phyloP scores from a whole-genome alignment of 2,113 vertebrate species.

The Dendropsophus ebraccatus region DNA sequence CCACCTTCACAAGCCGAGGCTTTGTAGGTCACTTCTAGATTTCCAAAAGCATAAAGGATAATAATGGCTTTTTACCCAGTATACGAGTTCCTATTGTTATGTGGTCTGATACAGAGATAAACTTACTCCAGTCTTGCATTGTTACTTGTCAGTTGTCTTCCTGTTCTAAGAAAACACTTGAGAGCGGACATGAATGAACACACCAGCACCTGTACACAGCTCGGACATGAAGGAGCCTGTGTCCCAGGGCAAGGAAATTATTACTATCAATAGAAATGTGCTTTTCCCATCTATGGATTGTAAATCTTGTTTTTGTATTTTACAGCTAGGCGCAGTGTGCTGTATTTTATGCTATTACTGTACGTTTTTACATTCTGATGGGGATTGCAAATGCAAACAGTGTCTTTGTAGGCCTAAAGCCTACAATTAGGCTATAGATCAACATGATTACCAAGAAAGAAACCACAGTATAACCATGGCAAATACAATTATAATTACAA shows the following conservation, averaged over 20 bases:
- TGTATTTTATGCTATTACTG: background rate
- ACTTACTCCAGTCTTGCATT: background rate
- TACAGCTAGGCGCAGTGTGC: background rate
- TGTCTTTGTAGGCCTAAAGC: background rate
- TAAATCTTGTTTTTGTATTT: background rate
- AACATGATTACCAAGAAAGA: background rate
- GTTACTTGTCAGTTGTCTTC: background rate
- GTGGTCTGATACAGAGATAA: constrained; percentile 8
- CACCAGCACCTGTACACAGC: background rate
- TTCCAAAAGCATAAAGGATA: constrained; percentile 2
- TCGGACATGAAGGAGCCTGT: background rate
- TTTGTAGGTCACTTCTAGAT: background rate
- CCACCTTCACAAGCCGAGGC: background rate
- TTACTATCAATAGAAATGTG: background rate
- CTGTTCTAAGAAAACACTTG: background rate
- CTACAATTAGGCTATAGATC: background rate
- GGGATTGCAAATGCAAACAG: background rate
- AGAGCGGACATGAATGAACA: background rate
- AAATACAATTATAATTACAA: background rate
- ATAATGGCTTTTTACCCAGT: background rate
- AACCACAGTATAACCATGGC: background rate
- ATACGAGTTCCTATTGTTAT: background rate
- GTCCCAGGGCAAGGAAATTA: background rate
- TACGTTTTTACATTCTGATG: background rate
- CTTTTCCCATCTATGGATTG: background rate